Evolutionary conservation across 2,797 vertebrate genomes (phyloP), one percentile per base, ranked within the genome.

Genomic region (Bradypodion ventrale): DNA sequence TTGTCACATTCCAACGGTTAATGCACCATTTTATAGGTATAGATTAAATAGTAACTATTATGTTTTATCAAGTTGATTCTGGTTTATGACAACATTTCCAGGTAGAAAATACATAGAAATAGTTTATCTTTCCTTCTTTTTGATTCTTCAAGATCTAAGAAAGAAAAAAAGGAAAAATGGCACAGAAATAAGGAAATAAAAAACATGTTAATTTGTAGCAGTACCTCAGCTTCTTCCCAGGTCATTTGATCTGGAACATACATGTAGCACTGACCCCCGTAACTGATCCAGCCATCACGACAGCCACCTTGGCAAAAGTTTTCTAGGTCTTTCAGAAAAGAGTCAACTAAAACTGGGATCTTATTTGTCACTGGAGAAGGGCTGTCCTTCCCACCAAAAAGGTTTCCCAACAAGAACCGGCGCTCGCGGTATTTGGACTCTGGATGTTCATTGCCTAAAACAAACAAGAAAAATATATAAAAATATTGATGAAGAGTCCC

Each of bases 241-340:
- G 10, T 75, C 35, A 49, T 80, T 75, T 29, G 59, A 19, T 89
- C 56, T 46, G 29, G 60, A 78, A 37, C 46, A 60, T 75, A 75
- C 35, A 21, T 35, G 37, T 72, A 88, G 46, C 76, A 80, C 19
- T 1, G 4, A 49, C 7, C 42, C 87, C 66, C 75, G 21, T 80
- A 81, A 77, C 1, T 83, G 37, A 82, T 35, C 25, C 63, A 85
- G 29, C 29, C 25, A 56, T 89, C 83, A 77, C 65, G 68, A 46
- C 56, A 85, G 13, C 49, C 60, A 44, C 74, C 89, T 89, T 79
- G 56, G 1, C 72, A 85, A 25, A 83, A 86, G 10, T 16, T 49
- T n/a, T 78, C 40, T 68, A 1, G 25, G 21, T 77, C 0, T 37
- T 74, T 60, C 76, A 76, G 1, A 1, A 35, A 63, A 46, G 44